Percentiles rank a stretch among this genome's conserved stretches.
Evolutionary conservation across 64 coral and sea anemone species (phyloP).

Genomic region (Hydrozoanthus tunicans): DNA sequence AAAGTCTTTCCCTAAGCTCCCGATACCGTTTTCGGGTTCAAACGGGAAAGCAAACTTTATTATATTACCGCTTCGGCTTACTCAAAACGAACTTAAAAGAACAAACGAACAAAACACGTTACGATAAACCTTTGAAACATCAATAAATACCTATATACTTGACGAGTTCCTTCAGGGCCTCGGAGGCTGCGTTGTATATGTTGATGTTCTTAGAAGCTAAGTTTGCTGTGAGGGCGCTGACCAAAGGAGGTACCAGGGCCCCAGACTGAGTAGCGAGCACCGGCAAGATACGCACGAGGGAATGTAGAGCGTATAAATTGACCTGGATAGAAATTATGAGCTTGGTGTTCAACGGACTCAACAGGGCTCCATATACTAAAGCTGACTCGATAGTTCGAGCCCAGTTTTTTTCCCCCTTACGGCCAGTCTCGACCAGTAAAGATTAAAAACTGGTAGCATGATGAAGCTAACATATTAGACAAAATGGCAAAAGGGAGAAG

Average conservation of each 20-base stretch:
- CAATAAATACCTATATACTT: conserved; percentile 81
- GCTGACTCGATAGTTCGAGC: no score
- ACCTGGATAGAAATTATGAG: conserved; percentile 57
- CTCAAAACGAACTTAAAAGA: no score
- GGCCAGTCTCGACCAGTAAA: not conserved
- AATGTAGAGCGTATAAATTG: conserved; percentile 89
- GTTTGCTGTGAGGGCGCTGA: conserved; percentile 78
- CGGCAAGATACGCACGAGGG: conserved; percentile 73
- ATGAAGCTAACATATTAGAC: not conserved
- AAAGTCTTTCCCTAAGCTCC: no score
- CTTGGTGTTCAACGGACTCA: not conserved
- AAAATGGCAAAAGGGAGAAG: no score
- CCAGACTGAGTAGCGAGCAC: conserved; percentile 64
- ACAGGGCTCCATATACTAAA: not conserved
- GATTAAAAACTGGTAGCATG: not conserved
- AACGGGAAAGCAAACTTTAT: no score
- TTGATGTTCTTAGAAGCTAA: conserved; percentile 91
- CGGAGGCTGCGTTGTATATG: conserved; percentile 76
- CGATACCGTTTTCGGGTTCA: no score
- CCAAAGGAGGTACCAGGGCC: conserved; percentile 68
- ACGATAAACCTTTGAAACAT: not conserved
- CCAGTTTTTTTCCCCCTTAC: no score
- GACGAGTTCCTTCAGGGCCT: conserved; percentile 69
- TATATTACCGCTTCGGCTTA: no score
- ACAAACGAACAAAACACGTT: no score